Evolutionary conservation across 2,888 invertebrate species (phyloP).

Genomic region (Coelopa pilipes): DNA sequence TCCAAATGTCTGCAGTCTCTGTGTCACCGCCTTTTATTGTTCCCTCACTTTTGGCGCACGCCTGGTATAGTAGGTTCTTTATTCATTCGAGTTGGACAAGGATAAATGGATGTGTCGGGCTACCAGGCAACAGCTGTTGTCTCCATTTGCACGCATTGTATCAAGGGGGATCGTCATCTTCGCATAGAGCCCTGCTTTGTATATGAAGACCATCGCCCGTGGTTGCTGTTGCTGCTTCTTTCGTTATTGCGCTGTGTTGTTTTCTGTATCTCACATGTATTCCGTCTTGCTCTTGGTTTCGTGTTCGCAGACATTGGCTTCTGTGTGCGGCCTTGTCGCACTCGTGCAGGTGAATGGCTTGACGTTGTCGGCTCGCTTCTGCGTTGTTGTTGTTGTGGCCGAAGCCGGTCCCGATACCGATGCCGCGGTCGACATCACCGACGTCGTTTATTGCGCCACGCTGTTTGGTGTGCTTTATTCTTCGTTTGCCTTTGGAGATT

Average conservation of each 20-base stretch:
- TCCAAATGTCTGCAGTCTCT: neutral
- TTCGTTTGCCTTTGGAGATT: conserved; percentile 26
- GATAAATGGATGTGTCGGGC: conserved; percentile 20
- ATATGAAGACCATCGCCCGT: neutral
- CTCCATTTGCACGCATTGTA: conserved; percentile 17
- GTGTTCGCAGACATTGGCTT: conserved; percentile 36
- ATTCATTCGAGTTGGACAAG: conserved; percentile 24
- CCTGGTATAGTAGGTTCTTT: neutral
- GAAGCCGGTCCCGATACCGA: conserved; percentile 15
- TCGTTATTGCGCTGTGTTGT: neutral
- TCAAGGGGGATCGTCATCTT: conserved; percentile 8
- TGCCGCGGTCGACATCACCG: conserved; percentile 15
- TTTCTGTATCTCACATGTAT: conserved; percentile 58
- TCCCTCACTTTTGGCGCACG: conserved; percentile 11
- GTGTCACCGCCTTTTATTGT: neutral
- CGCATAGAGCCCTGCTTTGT: conserved; percentile 5
- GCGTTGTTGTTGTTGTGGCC: conserved; percentile 3
- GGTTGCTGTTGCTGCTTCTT: neutral
- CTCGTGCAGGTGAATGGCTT: conserved; percentile 46
- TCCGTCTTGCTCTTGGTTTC: conserved; percentile 58
- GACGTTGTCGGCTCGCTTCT: conserved; percentile 26
- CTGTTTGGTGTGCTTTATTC: conserved; percentile 20
- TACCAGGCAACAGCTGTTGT: conserved; percentile 19
- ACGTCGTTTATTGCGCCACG: conserved; percentile 23
- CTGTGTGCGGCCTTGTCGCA: conserved; percentile 58